These are phyloP conservation scores for Sylvilagus bachmani DNA, from an alignment of 2,113 vertebrate species.

Conservation along the genomic window DNA sequence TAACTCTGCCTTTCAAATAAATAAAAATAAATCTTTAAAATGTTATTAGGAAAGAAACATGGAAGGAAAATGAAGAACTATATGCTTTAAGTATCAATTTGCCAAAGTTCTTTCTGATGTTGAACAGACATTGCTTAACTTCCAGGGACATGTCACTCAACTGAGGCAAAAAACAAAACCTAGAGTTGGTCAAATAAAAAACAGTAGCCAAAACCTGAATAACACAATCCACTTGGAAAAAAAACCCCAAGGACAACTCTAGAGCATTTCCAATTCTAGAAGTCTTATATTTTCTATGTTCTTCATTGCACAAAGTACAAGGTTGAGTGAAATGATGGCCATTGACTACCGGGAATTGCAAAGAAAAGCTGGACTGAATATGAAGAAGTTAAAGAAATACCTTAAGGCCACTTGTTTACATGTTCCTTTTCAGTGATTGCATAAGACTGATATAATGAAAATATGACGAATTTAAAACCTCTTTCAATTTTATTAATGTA, in stretches of 20 bases:
- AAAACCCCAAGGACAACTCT: background rate
- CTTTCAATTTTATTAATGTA: slow-evolving; percentile 25
- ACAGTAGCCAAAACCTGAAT: slow-evolving; percentile 25
- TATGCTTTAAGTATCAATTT: background rate
- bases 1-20: too few species aligned
- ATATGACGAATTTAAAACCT: background rate
- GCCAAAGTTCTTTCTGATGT: background rate
- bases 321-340: background rate
- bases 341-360: background rate
- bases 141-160: background rate
- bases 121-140: background rate
- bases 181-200: slow-evolving; percentile 32
- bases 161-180: background rate
- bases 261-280: background rate
- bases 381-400: background rate
- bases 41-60: slow-evolving; percentile 24
- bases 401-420: background rate
- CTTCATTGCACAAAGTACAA: background rate
- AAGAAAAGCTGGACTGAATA: background rate
- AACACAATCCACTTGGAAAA: background rate
- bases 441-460: background rate
- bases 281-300: background rate
- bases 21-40: too few species aligned
- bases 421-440: background rate
- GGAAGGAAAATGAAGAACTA: background rate